Conservation (phyloP, 2,888 invertebrate genomes). For the Phortica okadai region DNA sequence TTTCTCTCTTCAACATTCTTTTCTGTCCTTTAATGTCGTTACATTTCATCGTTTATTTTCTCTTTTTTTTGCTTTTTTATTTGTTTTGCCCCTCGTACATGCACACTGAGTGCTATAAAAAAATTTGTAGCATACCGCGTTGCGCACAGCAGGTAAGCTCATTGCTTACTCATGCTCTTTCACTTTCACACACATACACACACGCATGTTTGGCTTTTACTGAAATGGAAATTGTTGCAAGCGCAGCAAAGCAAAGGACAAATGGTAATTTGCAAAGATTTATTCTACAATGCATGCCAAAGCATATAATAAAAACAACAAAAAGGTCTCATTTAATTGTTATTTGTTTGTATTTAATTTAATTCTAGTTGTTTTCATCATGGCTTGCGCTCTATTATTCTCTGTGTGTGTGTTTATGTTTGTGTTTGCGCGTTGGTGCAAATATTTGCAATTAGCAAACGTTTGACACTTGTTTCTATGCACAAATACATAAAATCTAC, state of each 20-base stretch:
- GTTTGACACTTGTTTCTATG: constrained; percentile 37
- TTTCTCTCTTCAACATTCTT: constrained; percentile 40
- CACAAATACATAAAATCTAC: neutral
- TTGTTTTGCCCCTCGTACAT: neutral
- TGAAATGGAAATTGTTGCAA: constrained; percentile 48
- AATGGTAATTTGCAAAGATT: too few species aligned
- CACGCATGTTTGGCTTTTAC: neutral
- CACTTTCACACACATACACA: neutral
- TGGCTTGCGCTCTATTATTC: neutral
- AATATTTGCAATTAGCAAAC: constrained; percentile 62
- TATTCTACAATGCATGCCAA: too few species aligned
- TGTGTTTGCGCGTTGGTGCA: constrained; percentile 51
- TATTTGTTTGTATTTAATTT: constrained; percentile 67
- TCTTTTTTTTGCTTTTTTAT: constrained; percentile 22
- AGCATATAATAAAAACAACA: too few species aligned
- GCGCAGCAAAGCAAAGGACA: too few species aligned
- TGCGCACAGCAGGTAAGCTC: neutral
- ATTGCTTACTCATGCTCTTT: neutral
- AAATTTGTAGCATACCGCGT: constrained; percentile 20
- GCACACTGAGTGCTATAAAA: neutral
- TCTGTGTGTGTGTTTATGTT: constrained; percentile 1
- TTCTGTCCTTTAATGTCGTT: constrained; percentile 22
- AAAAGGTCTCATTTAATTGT: constrained; percentile 59
- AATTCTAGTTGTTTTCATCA: constrained; percentile 51
- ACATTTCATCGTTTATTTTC: constrained; percentile 48